Base-by-base conservation (phyloP, 2,797 vertebrate species). In the Tapera naevia region DNA sequence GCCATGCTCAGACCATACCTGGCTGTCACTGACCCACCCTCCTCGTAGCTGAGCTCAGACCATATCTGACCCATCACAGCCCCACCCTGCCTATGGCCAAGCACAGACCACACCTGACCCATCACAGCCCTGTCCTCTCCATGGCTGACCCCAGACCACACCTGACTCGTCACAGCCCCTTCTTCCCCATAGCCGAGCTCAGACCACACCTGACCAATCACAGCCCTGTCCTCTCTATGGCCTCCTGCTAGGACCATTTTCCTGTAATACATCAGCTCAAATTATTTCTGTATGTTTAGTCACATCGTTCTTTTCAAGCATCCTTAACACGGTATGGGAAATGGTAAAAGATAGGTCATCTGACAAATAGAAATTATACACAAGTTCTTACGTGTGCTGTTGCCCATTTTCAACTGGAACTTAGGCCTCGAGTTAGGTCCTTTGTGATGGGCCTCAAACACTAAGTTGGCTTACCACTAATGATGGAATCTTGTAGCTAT, bases 381-480 rank as follows among this genome's bases (percentile, higher is more conserved):
- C 4, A 1, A 1, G 7, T 7, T n/a, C 12, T 9, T 9, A 25
- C 3, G 0, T 7, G 2, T 1, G 30, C n/a, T 17, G 15, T 6
- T 33, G 24, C 16, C 28, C 4, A 0, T 22, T 35, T 64, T 33
- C 27, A 45, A 39, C 46, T 32, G 64, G 27, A 60, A 9, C 27
- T 45, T 3, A 0, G 30, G 12, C 33, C 37, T 39, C 32, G 21
- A 30, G 3, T 45, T 17, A 18, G 27, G 17, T 19, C 13, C 12
- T 50, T 50, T 21, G 2, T 28, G 64, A 21, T 17, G 39, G 35
- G 15, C 53, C 48, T 72, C 53, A 13, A 0, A 32, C 11, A 51
- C 57, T 9, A 6, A 43, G 1, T 12, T 37, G 33, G 37, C 32
- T 58, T 41, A 30, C 21, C 24, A 21, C 32, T n/a, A 15, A 9